Percentiles rank a stretch among this genome's conserved stretches.
Evolutionary conservation across 2,888 invertebrate species (phyloP).

Genomic region (Drosophila bunnanda): DNA sequence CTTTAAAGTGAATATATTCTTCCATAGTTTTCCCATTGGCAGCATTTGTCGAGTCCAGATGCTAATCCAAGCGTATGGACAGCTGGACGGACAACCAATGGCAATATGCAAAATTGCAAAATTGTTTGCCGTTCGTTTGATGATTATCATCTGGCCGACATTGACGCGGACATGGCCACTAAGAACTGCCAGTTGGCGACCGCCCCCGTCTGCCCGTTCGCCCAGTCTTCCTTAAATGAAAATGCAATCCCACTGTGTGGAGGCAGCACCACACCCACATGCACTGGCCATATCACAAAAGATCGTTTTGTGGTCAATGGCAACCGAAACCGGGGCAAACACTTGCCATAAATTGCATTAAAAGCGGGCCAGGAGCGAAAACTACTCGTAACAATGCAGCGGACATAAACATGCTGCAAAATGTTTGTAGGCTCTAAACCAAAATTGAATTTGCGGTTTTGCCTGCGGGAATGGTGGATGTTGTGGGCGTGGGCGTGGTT

Average conservation of each 20-base stretch:
- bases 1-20: neutral
- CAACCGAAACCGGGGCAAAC: constrained; percentile 60
- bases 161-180: constrained; percentile 27
- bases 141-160: constrained; percentile 25
- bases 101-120: constrained; percentile 23
- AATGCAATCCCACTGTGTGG: constrained; percentile 9
- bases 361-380: constrained; percentile 47
- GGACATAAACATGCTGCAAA: constrained; percentile 56
- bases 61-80: constrained; percentile 8
- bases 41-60: neutral
- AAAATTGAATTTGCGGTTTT: constrained; percentile 78
- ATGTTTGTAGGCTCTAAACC: constrained; percentile 66
- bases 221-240: constrained; percentile 21
- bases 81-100: constrained; percentile 6
- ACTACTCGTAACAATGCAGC: constrained; percentile 32
- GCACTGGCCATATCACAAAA: constrained; percentile 42
- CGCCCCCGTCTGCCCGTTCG: neutral
- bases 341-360: constrained; percentile 77
- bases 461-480: constrained; percentile 11
- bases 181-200: constrained; percentile 34
- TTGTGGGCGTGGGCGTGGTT: constrained; percentile 6
- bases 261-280: neutral
- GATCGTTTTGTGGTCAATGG: constrained; percentile 62
- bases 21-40: neutral
- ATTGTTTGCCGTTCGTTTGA: constrained; percentile 17